These are phyloP conservation scores for Bufo bufo DNA, from an alignment of 2,113 vertebrate species.

Conservation along the genomic window DNA sequence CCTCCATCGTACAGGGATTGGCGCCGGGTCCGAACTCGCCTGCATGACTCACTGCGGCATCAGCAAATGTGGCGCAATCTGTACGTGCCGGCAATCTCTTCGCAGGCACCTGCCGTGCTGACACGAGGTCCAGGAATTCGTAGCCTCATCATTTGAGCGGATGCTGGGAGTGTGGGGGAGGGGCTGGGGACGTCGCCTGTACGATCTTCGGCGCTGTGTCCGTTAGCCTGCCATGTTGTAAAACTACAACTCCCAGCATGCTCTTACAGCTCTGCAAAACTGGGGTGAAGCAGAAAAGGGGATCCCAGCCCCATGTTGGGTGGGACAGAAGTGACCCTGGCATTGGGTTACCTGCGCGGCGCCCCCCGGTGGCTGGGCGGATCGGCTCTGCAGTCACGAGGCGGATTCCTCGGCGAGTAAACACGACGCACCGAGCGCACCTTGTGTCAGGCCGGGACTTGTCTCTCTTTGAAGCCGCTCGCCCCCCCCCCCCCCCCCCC, in stretches of 20 bases:
- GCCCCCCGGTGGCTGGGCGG: neutral
- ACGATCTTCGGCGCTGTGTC: neutral
- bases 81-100: neutral
- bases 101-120: conserved; percentile 34
- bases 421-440: neutral
- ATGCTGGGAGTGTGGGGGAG: too few species aligned
- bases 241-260: neutral
- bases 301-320: too few species aligned
- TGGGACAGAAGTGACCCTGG: too few species aligned
- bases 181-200: neutral
- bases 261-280: neutral
- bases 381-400: conserved; percentile 24
- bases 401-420: conserved; percentile 28
- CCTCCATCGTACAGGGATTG: too few species aligned
- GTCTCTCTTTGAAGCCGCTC: conserved; percentile 14
- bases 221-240: neutral
- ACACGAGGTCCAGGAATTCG: conserved; percentile 32
- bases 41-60: too few species aligned
- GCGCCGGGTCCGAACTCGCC: too few species aligned
- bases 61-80: neutral
- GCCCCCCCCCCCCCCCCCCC: neutral
- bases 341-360: neutral
- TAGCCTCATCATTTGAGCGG: neutral
- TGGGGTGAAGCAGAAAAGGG: neutral
- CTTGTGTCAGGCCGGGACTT: conserved; percentile 23